Evolutionary conservation across 1,140 invertebrate species (phyloP).

Genomic region (Brachionus rotundiformis): DNA sequence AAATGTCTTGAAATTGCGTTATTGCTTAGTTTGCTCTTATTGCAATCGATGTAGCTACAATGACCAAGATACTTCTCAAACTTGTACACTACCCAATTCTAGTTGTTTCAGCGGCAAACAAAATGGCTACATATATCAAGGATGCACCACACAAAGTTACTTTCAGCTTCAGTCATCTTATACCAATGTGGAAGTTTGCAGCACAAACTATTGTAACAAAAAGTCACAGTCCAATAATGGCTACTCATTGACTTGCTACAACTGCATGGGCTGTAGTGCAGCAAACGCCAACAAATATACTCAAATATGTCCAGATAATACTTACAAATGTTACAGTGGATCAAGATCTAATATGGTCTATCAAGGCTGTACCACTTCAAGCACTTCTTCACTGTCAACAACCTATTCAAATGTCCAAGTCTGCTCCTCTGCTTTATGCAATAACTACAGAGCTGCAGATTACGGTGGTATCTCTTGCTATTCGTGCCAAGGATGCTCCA

Average conservation of each 20-base stretch:
- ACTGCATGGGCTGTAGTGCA: constrained; percentile 1
- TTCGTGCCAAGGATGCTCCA: neutral
- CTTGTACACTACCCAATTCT: neutral
- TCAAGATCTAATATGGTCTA: constrained; percentile 23
- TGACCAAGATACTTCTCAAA: constrained; percentile 3
- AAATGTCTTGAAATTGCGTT: neutral
- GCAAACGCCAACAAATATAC: constrained; percentile 6
- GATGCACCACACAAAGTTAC: neutral
- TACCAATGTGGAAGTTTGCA: constrained; percentile 8
- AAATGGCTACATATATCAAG: constrained; percentile 35
- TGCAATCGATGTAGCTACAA: constrained; percentile 15
- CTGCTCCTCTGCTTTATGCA: neutral
- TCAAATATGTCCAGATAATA: constrained; percentile 15
- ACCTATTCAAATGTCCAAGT: neutral
- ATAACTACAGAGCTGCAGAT: neutral
- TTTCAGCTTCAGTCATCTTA: neutral
- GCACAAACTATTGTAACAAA: constrained; percentile 32
- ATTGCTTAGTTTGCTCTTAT: constrained; percentile 5
- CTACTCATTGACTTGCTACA: neutral
- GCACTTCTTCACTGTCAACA: neutral
- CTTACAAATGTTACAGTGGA: neutral
- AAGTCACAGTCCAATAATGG: neutral
- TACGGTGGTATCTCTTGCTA: constrained; percentile 1
- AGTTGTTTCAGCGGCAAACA: constrained; percentile 2
- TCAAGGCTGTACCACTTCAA: constrained; percentile 17